Evolutionary conservation across 2,113 vertebrate species (phyloP).

Genomic region (Larimichthys polyactis): DNA sequence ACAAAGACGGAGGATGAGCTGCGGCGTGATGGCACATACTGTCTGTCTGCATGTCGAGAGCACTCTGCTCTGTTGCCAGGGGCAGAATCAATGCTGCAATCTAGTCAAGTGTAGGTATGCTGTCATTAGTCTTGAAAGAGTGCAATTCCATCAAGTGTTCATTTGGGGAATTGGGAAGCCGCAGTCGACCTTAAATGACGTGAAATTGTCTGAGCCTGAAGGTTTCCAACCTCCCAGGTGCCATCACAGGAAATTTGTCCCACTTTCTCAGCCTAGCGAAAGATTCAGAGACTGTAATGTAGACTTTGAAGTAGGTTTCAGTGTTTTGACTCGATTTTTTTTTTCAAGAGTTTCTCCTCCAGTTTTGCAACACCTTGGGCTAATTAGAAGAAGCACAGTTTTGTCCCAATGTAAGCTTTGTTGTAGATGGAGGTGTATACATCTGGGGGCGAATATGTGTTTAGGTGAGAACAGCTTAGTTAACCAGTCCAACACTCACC

Average conservation of each 20-base stretch:
- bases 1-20: slow-evolving; percentile 30
- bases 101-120: slow-evolving; percentile 71
- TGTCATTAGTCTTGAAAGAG: slow-evolving; percentile 73
- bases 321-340: slow-evolving; percentile 50
- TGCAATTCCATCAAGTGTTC: slow-evolving; percentile 77
- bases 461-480: not conserved
- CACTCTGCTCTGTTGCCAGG: slow-evolving; percentile 56
- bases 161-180: slow-evolving; percentile 69
- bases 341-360: slow-evolving; percentile 43
- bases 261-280: slow-evolving; percentile 70
- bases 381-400: slow-evolving; percentile 54
- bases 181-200: slow-evolving; percentile 62
- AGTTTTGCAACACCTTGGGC: slow-evolving; percentile 24
- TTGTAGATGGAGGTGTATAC: slow-evolving; percentile 18
- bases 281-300: slow-evolving; percentile 57
- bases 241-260: slow-evolving; percentile 72
- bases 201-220: slow-evolving; percentile 69
- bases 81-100: slow-evolving; percentile 76
- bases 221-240: slow-evolving; percentile 70
- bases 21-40: not conserved
- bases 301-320: slow-evolving; percentile 73
- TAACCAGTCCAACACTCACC: not conserved
- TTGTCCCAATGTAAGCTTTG: slow-evolving; percentile 23
- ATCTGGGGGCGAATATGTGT: not conserved
- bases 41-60: slow-evolving; percentile 55